A percentile compares a stretch with the other conserved stretches of the same genome.
Evolutionary conservation across 2,797 vertebrate species (phyloP).

Genomic region (Microctenopoma stevenorrisi): DNA sequence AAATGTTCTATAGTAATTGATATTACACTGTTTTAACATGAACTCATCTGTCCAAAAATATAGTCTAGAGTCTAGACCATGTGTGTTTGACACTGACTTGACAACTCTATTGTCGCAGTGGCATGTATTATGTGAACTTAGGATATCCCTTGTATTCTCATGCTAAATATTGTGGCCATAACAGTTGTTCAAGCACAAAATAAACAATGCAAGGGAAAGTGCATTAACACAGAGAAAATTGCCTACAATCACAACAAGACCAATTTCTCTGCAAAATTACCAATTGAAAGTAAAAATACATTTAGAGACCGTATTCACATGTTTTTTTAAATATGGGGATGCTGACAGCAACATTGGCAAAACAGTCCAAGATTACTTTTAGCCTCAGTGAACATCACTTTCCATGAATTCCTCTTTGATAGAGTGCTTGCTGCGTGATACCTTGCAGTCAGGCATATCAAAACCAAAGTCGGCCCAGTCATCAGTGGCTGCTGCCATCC

Average conservation of each 20-base stretch:
- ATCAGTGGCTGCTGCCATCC: conserved; percentile 76
- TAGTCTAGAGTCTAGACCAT: conserved; percentile 21
- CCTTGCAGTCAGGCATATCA: conserved; percentile 96
- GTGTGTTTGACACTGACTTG: conserved; percentile 23
- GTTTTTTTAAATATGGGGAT: conserved; percentile 19
- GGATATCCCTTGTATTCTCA: conserved; percentile 16
- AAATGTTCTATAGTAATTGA: conserved; percentile 9
- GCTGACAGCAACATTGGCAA: conserved; percentile 36
- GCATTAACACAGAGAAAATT: conserved; percentile 35
- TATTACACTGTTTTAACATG: conserved; percentile 1
- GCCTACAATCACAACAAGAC: conserved; percentile 21
- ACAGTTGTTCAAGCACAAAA: conserved; percentile 30
- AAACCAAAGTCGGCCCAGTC: conserved; percentile 99
- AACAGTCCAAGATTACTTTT: conserved; percentile 19
- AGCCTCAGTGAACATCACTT: conserved; percentile 88
- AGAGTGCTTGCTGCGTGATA: conserved; percentile 88
- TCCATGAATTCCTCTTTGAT: conserved; percentile 98
- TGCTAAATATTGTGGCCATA: conserved; percentile 22
- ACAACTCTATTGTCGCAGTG: conserved; percentile 13
- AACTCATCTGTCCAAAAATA: conserved; percentile 23
- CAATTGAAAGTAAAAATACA: conserved; percentile 28
- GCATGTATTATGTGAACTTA: conserved; percentile 23
- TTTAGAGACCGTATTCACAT: conserved; percentile 18
- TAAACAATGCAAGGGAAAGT: conserved; percentile 29
- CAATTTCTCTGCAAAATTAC: conserved; percentile 28